Conservation (phyloP, 2,113 vertebrate genomes). For the Paracanthobrama guichenoti region DNA sequence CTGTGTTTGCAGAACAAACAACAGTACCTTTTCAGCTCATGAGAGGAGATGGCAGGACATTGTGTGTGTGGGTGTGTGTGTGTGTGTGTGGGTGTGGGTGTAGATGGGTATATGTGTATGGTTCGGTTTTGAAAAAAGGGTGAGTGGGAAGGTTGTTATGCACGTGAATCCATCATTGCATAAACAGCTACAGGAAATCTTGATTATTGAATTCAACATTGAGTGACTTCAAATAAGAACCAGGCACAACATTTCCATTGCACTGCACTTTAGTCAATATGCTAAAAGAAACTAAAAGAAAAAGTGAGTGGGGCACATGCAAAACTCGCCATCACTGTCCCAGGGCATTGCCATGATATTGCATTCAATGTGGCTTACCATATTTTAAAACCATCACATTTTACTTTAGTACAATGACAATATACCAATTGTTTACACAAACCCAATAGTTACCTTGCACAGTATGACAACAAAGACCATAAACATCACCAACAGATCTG, state of each 20-base stretch:
- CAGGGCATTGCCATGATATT: no score
- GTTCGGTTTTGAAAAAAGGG: conserved; percentile 6
- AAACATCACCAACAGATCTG: conserved; percentile 8
- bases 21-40: conserved; percentile 83
- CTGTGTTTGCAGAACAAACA: conserved; percentile 95
- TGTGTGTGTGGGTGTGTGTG: conserved; percentile 45
- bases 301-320: no score
- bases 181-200: conserved; percentile 7
- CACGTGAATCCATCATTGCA: conserved; percentile 9
- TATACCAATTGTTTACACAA: background rate
- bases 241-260: background rate
- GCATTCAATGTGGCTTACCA: no score
- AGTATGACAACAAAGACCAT: background rate
- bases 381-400: background rate
- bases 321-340: no score
- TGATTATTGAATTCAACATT: background rate
- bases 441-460: background rate
- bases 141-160: background rate
- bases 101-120: conserved; percentile 7
- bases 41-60: conserved; percentile 46
- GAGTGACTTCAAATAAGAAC: background rate
- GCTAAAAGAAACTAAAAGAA: no score
- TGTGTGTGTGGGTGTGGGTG: background rate
- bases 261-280: background rate
- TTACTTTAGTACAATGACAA: background rate